These are phyloP conservation scores for Bemisia tabaci DNA, from an alignment of 1,140 invertebrate genomes.

Conservation along the genomic window DNA sequence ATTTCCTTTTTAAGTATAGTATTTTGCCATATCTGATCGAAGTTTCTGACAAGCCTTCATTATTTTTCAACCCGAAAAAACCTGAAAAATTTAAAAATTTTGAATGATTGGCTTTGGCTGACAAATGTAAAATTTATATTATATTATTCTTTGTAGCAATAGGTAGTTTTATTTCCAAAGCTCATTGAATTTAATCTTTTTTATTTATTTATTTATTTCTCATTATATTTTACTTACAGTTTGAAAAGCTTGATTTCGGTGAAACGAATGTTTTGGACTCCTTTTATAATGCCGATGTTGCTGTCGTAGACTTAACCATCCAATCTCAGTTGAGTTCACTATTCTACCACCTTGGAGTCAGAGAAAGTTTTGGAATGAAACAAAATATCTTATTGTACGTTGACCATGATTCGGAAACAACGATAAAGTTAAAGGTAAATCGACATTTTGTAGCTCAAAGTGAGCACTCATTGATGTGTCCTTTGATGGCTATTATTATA, in stretches of 20 bases:
- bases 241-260: constrained; percentile 75
- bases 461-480: too few relatives aligned
- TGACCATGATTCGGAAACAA: constrained; percentile 75
- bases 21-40: too few relatives aligned
- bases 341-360: constrained; percentile 92
- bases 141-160: constrained; percentile 13
- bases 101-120: too few relatives aligned
- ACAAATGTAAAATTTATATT: constrained; percentile 10
- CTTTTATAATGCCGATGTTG: constrained; percentile 96
- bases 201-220: too few relatives aligned
- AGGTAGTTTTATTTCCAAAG: too few relatives aligned
- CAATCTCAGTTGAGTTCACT: constrained; percentile 71
- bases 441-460: too few relatives aligned
- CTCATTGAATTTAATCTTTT: too few relatives aligned
- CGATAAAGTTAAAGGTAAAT: constrained; percentile 65
- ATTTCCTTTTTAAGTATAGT: too few relatives aligned
- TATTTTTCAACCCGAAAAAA: too few relatives aligned
- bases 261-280: constrained; percentile 70
- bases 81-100: too few relatives aligned
- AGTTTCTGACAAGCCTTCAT: too few relatives aligned
- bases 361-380: constrained; percentile 97
- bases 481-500: too few relatives aligned
- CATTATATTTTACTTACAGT: constrained; percentile 46
- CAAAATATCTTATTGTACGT: constrained; percentile 91
- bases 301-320: constrained; percentile 86